Evolutionary conservation across 2,888 invertebrate species (phyloP), one percentile per base, ranked within the genome.

Genomic region (Uloborus plumipes): DNA sequence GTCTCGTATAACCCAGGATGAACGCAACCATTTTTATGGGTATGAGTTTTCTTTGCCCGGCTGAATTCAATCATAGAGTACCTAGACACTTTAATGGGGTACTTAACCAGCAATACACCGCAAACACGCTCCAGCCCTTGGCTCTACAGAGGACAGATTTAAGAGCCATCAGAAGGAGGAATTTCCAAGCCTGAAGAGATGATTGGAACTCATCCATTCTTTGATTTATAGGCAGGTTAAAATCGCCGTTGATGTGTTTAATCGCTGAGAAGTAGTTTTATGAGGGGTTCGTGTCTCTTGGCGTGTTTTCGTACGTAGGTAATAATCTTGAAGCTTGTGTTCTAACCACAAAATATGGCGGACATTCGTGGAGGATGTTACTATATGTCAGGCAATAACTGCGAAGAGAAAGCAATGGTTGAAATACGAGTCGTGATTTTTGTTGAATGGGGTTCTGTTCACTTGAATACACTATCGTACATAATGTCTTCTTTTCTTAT

Each of bases 1-100:
- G 18, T 49, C 51, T 69, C 76, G 69, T 76, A 76, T 76, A 76
- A 76, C 51, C 61, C 62, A 61, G 62, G 51, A 39, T 66, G 59
- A 67, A 53, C 59, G 66, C n/a, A 22, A 58, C 66, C 15, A 75
- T 75, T 75, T 75, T 67, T 72, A 72, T 49, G 71, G 50, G 55
- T n/a, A 31, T 31, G n/a, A 47, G 47, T 49, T 39, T 47, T 31
- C 31, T 65, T n/a, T 47, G 39, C 13, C n/a, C 18, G 31, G 49
- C 70, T 47, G 59, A 39, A 70, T 70, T 70, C 70, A 70, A 70
- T 70, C 58, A 70, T n/a, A 16, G 51, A 55, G 69, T 55, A 55
- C 18, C 55, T 55, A n/a, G 55, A 20, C 55, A 16, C 55, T 55
- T 55, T 55, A 55, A 55, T 55, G 20, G 55, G 55, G 55, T 20